Base-by-base conservation (phyloP, 2,113 vertebrate genomes). In the Erythrocercus mccallii region DNA sequence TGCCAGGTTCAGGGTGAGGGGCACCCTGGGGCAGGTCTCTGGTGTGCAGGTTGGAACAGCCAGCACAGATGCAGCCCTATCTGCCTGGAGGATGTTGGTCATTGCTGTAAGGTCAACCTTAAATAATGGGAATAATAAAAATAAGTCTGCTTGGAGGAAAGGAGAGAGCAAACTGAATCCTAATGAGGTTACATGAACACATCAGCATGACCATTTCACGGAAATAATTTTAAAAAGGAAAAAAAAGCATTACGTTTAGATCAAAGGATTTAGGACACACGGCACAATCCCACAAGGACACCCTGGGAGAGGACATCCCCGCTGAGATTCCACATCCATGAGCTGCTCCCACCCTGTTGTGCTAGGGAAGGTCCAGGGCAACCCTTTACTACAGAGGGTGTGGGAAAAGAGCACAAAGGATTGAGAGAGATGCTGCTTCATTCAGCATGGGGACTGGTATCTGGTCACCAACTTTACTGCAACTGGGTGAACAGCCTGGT, bases 1-100 rank as follows among this genome's bases (percentile, higher is more conserved):
- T 73, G 42, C 15, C 42, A 25, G 20, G 30, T 65, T n/a, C 6
- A 64, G 11, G 21, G 7, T 33, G 44, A 33, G 20, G 30, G 6
- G 30, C 70, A 37, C 10, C 13, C 20, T 4, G 1, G 30, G 50
- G 25, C 17, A 44, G 23, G 50, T 72, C 45, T 77, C 20, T 35
- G n/a, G 10, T 13, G 28, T 84, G 51, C 0, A 3, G 30, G 42
- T 45, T 6, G 1, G 53, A 83, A 44, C 7, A 54, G 7, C 24
- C 0, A 2, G 77, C 10, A 9, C 19, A 58, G 48, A 5, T 0
- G 1, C 1, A 1, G 20, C 47, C 28, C 12, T 8, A 0, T 69
- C 69, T 77, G 54, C 28, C n/a, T 65, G 64, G 31, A 76, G 58
- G 31, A 69, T 64, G 42, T 10, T 64, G 81, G 78, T 69, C 74